Base-by-base conservation (phyloP, 2,113 vertebrate species). In the Chascanopsetta lugubris region DNA sequence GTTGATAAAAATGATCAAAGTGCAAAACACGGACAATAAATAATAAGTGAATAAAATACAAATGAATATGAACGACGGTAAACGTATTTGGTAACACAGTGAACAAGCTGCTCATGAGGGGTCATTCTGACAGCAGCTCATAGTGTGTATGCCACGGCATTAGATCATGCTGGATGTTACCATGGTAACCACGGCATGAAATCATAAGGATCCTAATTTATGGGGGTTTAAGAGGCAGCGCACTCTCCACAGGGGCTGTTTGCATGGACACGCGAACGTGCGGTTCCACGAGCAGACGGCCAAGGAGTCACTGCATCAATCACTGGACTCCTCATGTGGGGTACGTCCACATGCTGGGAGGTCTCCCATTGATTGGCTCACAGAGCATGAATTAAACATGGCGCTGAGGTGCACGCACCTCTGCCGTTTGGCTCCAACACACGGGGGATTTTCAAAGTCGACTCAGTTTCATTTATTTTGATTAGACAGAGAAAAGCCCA, bases 301-400 rank as follows among this genome's bases (percentile, higher is more conserved):
- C 9, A 45, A 20, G 21, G 7, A 20, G 15, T 45, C 13, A 26
- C 38, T 42, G 17, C 38, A 81, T 81, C 72, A 29, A 76, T 73
- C 55, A 72, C 49, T 21, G 34, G 2, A 32, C 32, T 18, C 20
- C 42, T 46, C 36, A 49, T 21, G 40, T 80, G 71, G 49, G 65
- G 27, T 0, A 45, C 26, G 25, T 36, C 57, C 38, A 58, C 36
- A 60, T 6, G 29, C 20, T n/a, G 8, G 48, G 29, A 36, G 53
- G 71, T 6, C 74, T 51, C 56, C 47, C 49, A 80, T 80, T 75
- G 80, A 77, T 75, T 80, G 42, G 57, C 15, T 34, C 6, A 7
- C 38, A 42, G 8, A n/a, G 22, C 21, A 61, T 81, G 60, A 72
- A 84, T 81, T 62, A 77, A 82, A 73, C 62, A 75, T 8, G 29